A percentile compares a stretch with the other conserved stretches of the same genome.
These are phyloP conservation scores for Pachyseris speciosa DNA, from an alignment of 64 coral and sea anemone genomes.

Conservation along the genomic window DNA sequence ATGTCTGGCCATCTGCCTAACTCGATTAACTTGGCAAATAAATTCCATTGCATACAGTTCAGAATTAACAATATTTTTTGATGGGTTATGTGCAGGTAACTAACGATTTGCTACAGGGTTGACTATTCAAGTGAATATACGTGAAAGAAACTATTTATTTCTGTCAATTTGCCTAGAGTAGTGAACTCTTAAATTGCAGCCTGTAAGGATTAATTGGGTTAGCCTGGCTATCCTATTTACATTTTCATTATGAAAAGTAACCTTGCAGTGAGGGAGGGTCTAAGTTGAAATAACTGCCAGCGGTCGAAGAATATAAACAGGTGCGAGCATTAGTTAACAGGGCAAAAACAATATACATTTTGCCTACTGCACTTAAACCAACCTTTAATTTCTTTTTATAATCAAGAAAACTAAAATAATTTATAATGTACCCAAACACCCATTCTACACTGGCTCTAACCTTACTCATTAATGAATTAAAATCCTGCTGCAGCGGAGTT, in stretches of 20 bases:
- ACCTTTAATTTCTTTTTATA: constrained; percentile 1
- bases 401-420: constrained; percentile 41
- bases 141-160: no score
- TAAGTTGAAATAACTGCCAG: constrained; percentile 26
- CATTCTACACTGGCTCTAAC: constrained; percentile 21
- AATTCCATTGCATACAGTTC: no score
- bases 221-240: neutral
- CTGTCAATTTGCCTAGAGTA: no score
- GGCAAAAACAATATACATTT: neutral
- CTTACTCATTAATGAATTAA: constrained; percentile 14
- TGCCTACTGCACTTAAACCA: neutral
- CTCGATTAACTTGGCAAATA: no score
- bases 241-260: constrained; percentile 8
- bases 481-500: neutral
- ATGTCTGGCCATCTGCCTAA: no score
- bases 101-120: no score
- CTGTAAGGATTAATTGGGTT: no score
- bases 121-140: no score
- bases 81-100: no score
- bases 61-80: no score
- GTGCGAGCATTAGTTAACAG: constrained; percentile 9
- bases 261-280: neutral
- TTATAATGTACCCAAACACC: constrained; percentile 15
- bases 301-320: neutral
- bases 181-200: no score